Base-by-base conservation (phyloP, 2,113 vertebrate species). In the Sander lucioperca region DNA sequence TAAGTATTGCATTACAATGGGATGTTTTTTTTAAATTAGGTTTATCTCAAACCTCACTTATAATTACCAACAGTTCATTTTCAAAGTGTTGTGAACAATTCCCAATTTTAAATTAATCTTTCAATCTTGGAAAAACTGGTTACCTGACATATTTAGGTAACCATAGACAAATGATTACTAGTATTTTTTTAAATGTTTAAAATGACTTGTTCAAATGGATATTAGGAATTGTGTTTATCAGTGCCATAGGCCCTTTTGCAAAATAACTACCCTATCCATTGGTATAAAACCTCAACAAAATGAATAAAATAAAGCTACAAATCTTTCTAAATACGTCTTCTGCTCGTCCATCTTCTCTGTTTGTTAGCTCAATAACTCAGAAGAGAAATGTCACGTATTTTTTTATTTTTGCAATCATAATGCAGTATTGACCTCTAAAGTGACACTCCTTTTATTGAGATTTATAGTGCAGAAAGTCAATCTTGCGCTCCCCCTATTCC, bases 381-480 rank as follows among this genome's bases (percentile, higher is more conserved):
- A 19, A 13, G 43, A 77, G 18, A 69, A 36, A 51, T 0, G 0
- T 48, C 15, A 50, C 9, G 0, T 39, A 19, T 27, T 33, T 27
- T 56, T 30, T 30, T 71, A 30, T 25, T 54, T 69, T 9, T 43
- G 39, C 11, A 25, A 78, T 77, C 43, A 71, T 59, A 73, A 57
- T 59, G 27, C 45, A 56, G 56, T 48, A 57, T 50, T 54, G 77
- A 83, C 69, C 10, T 74, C 45, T 58, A 39, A 18, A 53, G 53
- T 66, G 45, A 36, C 16, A 45, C 25, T 19, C 16, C 27, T 67
- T 77, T 63, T 23, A 67, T 66, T 71, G 27, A 59, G 69, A 78
- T 83, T 80, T 65, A 84, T 59, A 62, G 6, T 48, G 33, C 4
- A 30, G 48, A 56, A 68, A 71, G 16, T 74, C 47, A 61, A 70